These are phyloP conservation scores for Tenthredo notha DNA, from an alignment of 2,888 invertebrate species.

Conservation along the genomic window DNA sequence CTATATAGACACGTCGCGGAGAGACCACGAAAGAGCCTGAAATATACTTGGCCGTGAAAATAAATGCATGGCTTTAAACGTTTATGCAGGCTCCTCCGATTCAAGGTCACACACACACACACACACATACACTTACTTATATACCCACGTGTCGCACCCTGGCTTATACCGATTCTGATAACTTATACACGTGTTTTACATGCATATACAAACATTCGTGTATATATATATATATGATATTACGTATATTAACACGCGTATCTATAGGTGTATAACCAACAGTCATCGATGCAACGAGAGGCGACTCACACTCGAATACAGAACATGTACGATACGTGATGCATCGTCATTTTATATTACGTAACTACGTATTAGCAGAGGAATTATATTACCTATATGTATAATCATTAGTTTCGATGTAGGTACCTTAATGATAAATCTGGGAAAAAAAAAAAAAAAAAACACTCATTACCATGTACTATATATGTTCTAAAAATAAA, in stretches of 20 bases:
- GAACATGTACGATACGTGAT: not conserved
- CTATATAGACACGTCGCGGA: not conserved
- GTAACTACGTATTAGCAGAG: not conserved
- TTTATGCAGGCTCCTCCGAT: not conserved
- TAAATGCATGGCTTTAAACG: slow-evolving; percentile 8
- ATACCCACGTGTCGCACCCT: slow-evolving; percentile 8
- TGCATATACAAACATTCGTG: not conserved
- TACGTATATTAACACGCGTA: not conserved
- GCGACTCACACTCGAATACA: not conserved
- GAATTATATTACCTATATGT: not conserved
- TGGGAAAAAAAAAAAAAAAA: too few species aligned
- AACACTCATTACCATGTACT: not conserved
- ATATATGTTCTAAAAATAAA: not conserved
- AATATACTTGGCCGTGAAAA: not conserved
- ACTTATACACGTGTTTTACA: not conserved
- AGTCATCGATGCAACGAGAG: slow-evolving; percentile 16
- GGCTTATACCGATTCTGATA: not conserved
- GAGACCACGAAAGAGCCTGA: not conserved
- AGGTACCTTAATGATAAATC: not conserved
- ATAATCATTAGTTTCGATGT: not conserved
- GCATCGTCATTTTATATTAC: slow-evolving; percentile 5
- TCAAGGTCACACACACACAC: slow-evolving; percentile 9
- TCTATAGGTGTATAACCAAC: not conserved
- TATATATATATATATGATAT: not conserved
- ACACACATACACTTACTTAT: not conserved